phyloP scores from a whole-genome alignment of 2,888 invertebrate species.

The Callimorpha dominula region DNA sequence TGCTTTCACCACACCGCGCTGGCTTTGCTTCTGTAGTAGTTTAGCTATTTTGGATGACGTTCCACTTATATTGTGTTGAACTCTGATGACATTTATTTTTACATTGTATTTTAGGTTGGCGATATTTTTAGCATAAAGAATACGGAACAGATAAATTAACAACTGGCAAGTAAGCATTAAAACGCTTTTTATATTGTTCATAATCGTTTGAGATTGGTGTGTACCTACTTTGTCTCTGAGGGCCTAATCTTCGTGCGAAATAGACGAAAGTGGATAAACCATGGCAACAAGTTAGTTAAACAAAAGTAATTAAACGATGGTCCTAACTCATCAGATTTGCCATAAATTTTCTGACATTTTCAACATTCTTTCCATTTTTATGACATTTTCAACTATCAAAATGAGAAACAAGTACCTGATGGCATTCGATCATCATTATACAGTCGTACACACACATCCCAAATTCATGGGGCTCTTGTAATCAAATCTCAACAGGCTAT shows the following conservation, averaged over 20 bases:
- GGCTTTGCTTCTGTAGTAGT: constrained; percentile 42
- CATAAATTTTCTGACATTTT: too few species aligned
- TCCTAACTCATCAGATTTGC: too few species aligned
- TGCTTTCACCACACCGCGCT: constrained; percentile 63
- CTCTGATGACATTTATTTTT: constrained; percentile 31
- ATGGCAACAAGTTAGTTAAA: too few species aligned
- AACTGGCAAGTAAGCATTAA: too few species aligned
- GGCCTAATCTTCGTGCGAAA: too few species aligned
- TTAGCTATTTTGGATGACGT: constrained; percentile 45
- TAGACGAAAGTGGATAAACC: too few species aligned
- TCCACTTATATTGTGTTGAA: constrained; percentile 39
- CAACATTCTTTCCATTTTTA: too few species aligned
- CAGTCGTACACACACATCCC: background rate
- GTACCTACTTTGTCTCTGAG: background rate
- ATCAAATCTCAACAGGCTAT: too few species aligned
- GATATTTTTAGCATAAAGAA: background rate
- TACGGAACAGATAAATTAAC: background rate
- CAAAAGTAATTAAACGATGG: too few species aligned
- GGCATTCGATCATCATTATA: background rate
- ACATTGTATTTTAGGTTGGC: background rate
- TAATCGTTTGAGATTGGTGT: background rate
- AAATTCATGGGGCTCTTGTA: background rate
- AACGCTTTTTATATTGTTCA: background rate
- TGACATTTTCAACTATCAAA: too few species aligned
- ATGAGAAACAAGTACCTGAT: too few species aligned